A percentile compares a stretch with the other conserved stretches of the same genome.
phyloP scores from a whole-genome alignment of 2,888 invertebrate genomes.

The Drosophila limbata region DNA sequence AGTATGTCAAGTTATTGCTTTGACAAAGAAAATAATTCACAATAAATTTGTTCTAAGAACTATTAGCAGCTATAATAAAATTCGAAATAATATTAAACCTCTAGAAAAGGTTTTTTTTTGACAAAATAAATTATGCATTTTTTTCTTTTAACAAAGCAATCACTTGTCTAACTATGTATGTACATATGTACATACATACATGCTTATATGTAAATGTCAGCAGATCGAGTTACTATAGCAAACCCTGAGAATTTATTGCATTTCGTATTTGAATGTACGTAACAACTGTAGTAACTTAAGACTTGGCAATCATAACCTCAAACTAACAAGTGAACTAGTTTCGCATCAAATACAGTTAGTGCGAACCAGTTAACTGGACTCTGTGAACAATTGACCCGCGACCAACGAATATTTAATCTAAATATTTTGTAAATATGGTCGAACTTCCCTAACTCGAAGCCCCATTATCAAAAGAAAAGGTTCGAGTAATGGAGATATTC shows the following conservation, averaged over 20 bases:
- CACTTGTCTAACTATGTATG: background rate
- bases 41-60: background rate
- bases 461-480: too few species aligned
- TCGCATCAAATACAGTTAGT: slow-evolving; percentile 7
- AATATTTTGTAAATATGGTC: slow-evolving; percentile 4
- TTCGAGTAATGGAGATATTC: too few species aligned
- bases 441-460: too few species aligned
- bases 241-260: slow-evolving; percentile 39
- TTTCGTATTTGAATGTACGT: slow-evolving; percentile 4
- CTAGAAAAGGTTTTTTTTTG: background rate
- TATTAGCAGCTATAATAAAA: background rate
- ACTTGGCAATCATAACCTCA: slow-evolving; percentile 9
- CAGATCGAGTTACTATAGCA: slow-evolving; percentile 8
- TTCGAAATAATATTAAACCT: background rate
- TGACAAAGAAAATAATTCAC: background rate
- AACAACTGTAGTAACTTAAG: background rate
- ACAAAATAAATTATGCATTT: background rate
- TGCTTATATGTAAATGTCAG: background rate
- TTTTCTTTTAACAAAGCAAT: background rate
- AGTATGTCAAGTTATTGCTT: slow-evolving; percentile 2
- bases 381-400: slow-evolving; percentile 12
- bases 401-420: slow-evolving; percentile 2
- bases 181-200: background rate
- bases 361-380: slow-evolving; percentile 23
- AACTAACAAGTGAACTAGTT: slow-evolving; percentile 20